These are phyloP conservation scores for Petrocephalus zakoni DNA, from an alignment of 2,113 vertebrate genomes.

Conservation along the genomic window DNA sequence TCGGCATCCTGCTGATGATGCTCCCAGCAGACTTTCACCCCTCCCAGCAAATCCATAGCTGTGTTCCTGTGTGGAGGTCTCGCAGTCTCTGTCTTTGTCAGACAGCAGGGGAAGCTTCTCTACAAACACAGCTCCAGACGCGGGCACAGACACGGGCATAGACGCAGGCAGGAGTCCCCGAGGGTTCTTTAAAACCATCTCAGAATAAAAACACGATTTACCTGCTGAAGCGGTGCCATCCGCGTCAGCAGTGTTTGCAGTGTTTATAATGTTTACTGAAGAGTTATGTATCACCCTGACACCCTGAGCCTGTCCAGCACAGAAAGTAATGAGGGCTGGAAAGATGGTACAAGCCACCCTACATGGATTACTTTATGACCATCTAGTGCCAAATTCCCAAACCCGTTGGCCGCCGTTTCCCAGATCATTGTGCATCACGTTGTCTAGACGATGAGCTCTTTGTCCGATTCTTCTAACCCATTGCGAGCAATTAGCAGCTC, in stretches of 20 bases:
- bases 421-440: conserved; percentile 31
- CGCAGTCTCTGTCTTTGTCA: background rate
- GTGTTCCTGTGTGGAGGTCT: background rate
- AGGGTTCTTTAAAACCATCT: background rate
- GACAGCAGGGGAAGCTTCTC: background rate
- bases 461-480: conserved; percentile 27
- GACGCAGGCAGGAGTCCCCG: background rate
- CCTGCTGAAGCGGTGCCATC: conserved; percentile 21
- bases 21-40: background rate
- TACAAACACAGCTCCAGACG: background rate
- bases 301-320: conserved; percentile 39
- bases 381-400: background rate
- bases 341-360: conserved; percentile 38
- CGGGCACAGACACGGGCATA: too few species aligned
- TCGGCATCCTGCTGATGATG: background rate
- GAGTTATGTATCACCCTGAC: conserved; percentile 34
- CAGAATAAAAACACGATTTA: conserved; percentile 5
- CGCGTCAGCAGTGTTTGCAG: conserved; percentile 33
- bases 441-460: conserved; percentile 19
- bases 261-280: conserved; percentile 33
- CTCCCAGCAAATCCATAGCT: background rate
- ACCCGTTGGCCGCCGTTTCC: conserved; percentile 20
- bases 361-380: background rate
- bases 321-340: conserved; percentile 22
- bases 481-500: conserved; percentile 39